Evolutionary conservation across 2,113 vertebrate species (phyloP).

Genomic region (Chrysochloris asiatica): DNA sequence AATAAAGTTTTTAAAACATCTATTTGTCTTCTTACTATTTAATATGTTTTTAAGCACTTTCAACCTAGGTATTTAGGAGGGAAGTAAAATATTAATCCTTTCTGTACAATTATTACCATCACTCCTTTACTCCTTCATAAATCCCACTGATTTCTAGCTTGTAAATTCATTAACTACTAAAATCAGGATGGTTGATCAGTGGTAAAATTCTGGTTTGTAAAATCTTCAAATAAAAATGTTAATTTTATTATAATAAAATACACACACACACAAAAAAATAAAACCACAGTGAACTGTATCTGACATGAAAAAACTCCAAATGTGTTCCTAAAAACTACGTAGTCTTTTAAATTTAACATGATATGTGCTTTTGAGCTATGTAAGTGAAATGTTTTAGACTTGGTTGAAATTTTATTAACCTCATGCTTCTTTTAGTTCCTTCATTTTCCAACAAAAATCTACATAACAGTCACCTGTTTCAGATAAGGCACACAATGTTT

Average conservation of each 20-base stretch:
- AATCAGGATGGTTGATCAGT: background rate
- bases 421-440: background rate
- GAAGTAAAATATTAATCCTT: background rate
- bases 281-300: background rate
- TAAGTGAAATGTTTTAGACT: background rate
- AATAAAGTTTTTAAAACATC: background rate
- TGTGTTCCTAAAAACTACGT: background rate
- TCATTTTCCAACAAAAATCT: background rate
- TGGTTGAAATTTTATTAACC: background rate
- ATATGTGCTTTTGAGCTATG: background rate
- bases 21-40: background rate
- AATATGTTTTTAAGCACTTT: background rate
- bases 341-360: background rate
- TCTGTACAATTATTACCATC: background rate
- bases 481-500: background rate
- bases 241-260: background rate
- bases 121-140: background rate
- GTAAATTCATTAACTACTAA: background rate
- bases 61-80: background rate
- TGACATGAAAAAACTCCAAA: background rate
- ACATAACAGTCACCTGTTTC: background rate
- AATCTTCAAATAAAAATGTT: slow-evolving; percentile 11
- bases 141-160: background rate
- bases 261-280: too few species aligned
- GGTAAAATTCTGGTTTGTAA: slow-evolving; percentile 1